phyloP scores from a whole-genome alignment of 2,888 invertebrate species.

The Microchrysa polita region DNA sequence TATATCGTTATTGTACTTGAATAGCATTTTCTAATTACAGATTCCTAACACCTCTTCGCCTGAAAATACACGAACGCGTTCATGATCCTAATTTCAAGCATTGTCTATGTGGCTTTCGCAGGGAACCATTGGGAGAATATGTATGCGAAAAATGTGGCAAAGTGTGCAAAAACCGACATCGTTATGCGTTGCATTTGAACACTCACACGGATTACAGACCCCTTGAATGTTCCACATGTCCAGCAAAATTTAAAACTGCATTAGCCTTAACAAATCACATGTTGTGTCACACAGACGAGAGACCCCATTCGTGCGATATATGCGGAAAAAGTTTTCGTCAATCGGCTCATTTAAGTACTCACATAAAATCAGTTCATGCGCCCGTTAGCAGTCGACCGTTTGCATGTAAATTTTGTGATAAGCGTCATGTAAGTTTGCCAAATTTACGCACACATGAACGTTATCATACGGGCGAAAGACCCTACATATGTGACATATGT shows the following conservation, averaged over 20 bases:
- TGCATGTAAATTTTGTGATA: slow-evolving; percentile 47
- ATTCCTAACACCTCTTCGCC: too few relatives aligned
- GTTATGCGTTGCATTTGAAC: slow-evolving; percentile 11
- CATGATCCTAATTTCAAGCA: too few relatives aligned
- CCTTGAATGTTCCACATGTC: background rate
- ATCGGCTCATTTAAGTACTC: background rate
- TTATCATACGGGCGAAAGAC: slow-evolving; percentile 50
- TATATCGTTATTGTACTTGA: too few relatives aligned
- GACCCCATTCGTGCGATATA: slow-evolving; percentile 7
- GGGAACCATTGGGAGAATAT: background rate
- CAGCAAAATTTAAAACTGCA: background rate
- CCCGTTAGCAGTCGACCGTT: background rate
- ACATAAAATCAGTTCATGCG: background rate
- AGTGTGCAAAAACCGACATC: slow-evolving; percentile 33
- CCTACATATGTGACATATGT: slow-evolving; percentile 48
- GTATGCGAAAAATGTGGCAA: slow-evolving; percentile 48
- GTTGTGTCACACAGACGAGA: slow-evolving; percentile 11
- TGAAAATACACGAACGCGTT: too few relatives aligned
- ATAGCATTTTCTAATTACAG: too few relatives aligned
- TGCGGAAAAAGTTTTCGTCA: slow-evolving; percentile 27
- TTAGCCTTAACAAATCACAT: background rate
- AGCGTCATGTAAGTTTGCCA: slow-evolving; percentile 41
- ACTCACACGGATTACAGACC: slow-evolving; percentile 8
- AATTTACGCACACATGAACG: slow-evolving; percentile 47
- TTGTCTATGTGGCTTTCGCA: background rate